Evolutionary conservation across 2,888 invertebrate genomes (phyloP).

Genomic region (Ganaspis brasiliensis): DNA sequence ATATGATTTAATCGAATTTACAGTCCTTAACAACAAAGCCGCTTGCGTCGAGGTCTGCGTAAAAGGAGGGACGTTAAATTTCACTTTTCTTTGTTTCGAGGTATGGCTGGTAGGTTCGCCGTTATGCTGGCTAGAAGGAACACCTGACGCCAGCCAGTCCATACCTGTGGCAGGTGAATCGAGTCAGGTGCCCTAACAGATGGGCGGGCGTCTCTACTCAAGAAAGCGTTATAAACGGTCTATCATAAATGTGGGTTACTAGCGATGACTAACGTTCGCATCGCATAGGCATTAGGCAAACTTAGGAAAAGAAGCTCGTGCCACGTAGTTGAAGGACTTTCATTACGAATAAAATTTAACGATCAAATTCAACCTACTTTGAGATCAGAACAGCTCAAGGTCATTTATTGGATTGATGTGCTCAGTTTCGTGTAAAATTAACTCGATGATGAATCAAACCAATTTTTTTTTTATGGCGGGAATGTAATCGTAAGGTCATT

Average conservation of each 20-base stretch:
- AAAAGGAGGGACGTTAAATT: slow-evolving; percentile 46
- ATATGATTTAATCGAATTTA: neutral
- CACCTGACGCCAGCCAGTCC: slow-evolving; percentile 56
- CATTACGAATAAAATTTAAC: slow-evolving; percentile 2
- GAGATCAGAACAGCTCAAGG: slow-evolving; percentile 8
- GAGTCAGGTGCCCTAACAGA: slow-evolving; percentile 58
- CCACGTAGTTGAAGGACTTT: slow-evolving; percentile 1
- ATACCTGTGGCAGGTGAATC: slow-evolving; percentile 58
- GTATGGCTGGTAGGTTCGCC: slow-evolving; percentile 33
- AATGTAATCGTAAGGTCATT: slow-evolving; percentile 26
- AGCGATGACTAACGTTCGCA: slow-evolving; percentile 47
- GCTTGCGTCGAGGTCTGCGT: slow-evolving; percentile 22
- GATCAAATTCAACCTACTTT: slow-evolving; percentile 5
- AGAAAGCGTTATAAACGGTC: slow-evolving; percentile 58
- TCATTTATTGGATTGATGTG: slow-evolving; percentile 15
- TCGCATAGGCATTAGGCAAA: neutral
- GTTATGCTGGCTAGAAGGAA: slow-evolving; percentile 43
- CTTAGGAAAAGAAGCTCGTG: neutral
- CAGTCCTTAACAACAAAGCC: slow-evolving; percentile 12
- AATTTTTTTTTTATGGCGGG: slow-evolving; percentile 19
- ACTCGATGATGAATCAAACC: slow-evolving; percentile 33
- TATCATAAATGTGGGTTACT: slow-evolving; percentile 54
- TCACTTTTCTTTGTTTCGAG: slow-evolving; percentile 58
- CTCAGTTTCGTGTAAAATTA: slow-evolving; percentile 27
- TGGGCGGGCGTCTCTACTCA: slow-evolving; percentile 56